Percentiles rank a stretch among this genome's conserved stretches.
phyloP scores from a whole-genome alignment of 2,888 invertebrate species.

The Magallana nippona region DNA sequence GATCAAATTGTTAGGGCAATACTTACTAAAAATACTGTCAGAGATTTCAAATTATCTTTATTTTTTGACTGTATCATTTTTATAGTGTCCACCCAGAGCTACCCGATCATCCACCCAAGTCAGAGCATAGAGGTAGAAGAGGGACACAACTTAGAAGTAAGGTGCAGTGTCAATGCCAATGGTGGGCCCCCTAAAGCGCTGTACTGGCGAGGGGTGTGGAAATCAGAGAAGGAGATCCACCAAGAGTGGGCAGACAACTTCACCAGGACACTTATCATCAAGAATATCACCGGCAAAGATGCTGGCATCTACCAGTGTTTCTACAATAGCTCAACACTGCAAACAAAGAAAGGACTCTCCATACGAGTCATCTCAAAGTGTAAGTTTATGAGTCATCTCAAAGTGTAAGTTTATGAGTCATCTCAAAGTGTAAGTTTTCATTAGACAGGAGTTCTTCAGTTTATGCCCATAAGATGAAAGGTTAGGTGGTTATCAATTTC shows the following conservation, averaged over 20 bases:
- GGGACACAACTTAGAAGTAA: constrained; percentile 47
- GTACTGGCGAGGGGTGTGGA: constrained; percentile 44
- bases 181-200: constrained; percentile 32
- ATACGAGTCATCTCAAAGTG: constrained; percentile 46
- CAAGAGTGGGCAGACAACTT: constrained; percentile 43
- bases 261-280: constrained; percentile 44
- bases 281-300: constrained; percentile 39
- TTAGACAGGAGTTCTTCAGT: neutral
- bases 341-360: constrained; percentile 33
- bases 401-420: no score
- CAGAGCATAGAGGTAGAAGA: constrained; percentile 42
- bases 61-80: neutral
- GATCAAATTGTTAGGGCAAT: no score
- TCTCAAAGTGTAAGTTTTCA: constrained; percentile 7
- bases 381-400: no score
- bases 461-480: no score
- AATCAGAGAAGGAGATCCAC: constrained; percentile 34
- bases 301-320: constrained; percentile 52
- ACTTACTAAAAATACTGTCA: no score
- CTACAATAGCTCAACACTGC: constrained; percentile 40
- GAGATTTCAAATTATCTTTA: no score
- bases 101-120: constrained; percentile 32
- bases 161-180: constrained; percentile 43
- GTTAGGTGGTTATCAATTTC: no score
- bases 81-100: constrained; percentile 20